Evolutionary conservation across 2,113 vertebrate species (phyloP), one percentile per base, ranked within the genome.

Genomic region (Centrocercus urophasianus): DNA sequence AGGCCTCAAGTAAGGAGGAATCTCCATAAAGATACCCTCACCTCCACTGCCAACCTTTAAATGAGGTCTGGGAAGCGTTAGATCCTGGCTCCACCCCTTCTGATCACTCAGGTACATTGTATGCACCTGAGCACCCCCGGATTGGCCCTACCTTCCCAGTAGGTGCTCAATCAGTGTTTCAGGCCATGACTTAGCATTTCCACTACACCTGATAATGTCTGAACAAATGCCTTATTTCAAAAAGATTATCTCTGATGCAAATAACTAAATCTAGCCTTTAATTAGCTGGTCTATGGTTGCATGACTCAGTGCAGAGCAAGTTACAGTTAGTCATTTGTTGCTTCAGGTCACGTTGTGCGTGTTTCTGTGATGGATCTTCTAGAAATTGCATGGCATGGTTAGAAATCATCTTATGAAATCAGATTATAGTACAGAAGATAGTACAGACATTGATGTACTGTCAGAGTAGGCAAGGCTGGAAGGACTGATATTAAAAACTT

Each of bases 281-380:
- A 67, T 22, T 59, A 50, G 3, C 4, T 10, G 48, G 5, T 48
- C 47, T 81, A 43, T 84, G 22, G 4, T 7, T 43, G 34, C 30
- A 32, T 7, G 78, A 3, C 21, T 73, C 45, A 45, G 8, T 54
- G n/a, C 0, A 86, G 50, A 66, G 27, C 21, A 6, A 11, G 5
- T 14, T 54, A 36, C 13, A 24, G 22, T 27, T 32, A 77, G 4
- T 47, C 6, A 14, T 13, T n/a, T 14, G 42, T 64, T 50, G 24
- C 78, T 92, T 47, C 64, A 86, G 27, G 10, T 34, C 48, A 67
- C 2, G 0, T 0, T 32, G 27, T 0, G 0, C 17, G 7, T 57
- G 30, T 28, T 65, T 71, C 27, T 84, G 38, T 32, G 25, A 38
- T 42, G 15, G 11, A 34, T 22, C 7, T 40, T 42, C 59, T 54